phyloP scores from a whole-genome alignment of 2,113 vertebrate genomes.

The Esox niger region DNA sequence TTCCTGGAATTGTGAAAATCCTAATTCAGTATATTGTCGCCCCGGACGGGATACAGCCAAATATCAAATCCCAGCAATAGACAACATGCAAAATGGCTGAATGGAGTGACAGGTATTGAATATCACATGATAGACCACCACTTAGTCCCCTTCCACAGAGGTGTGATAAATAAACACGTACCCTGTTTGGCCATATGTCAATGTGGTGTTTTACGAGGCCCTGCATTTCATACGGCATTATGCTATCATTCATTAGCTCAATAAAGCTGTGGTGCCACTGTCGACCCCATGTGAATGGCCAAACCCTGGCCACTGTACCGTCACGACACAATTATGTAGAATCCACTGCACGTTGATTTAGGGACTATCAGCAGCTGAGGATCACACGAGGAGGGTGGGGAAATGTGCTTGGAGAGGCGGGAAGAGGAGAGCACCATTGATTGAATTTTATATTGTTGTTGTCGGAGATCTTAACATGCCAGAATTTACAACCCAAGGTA shows the following conservation, averaged over 20 bases:
- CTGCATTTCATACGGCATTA: constrained; percentile 47
- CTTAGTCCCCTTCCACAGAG: constrained; percentile 12
- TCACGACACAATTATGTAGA: constrained; percentile 71
- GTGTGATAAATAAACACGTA: constrained; percentile 55
- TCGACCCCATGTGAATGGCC: constrained; percentile 23
- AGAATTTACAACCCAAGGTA: constrained; percentile 77
- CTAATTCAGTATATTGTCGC: neutral
- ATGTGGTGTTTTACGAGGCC: constrained; percentile 60
- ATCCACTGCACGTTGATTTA: constrained; percentile 72
- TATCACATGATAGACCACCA: constrained; percentile 11
- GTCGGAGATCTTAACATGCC: constrained; percentile 79
- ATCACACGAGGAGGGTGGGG: constrained; percentile 37
- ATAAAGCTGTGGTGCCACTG: constrained; percentile 42
- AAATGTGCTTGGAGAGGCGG: neutral
- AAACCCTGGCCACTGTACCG: constrained; percentile 15
- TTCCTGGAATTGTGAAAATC: too few species aligned
- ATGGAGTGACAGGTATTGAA: constrained; percentile 9
- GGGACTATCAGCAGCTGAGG: constrained; percentile 62
- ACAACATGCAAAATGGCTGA: neutral
- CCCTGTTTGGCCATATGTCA: constrained; percentile 47
- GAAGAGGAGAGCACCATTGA: constrained; percentile 69
- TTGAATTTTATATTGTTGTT: constrained; percentile 79
- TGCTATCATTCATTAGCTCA: constrained; percentile 57
- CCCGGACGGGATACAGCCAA: neutral
- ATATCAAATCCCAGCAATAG: neutral